Evolutionary conservation across 1,140 invertebrate genomes (phyloP), one percentile per base, ranked within the genome.

Genomic region (Kradibia gibbosae): DNA sequence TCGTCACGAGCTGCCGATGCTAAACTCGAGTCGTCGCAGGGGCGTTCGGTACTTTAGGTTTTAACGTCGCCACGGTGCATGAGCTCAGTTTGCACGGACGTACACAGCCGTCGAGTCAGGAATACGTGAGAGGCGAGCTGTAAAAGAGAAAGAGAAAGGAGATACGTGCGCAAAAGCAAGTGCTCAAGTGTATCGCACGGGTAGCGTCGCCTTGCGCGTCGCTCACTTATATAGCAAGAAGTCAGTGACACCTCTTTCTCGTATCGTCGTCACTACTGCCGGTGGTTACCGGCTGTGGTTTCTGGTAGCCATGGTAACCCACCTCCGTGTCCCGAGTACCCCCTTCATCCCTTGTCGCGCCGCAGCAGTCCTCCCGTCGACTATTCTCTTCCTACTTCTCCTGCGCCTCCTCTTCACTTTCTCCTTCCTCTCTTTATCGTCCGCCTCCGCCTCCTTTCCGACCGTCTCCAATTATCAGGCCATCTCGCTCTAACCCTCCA

Each of bases 221-320:
- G 42, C 60, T 10, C 50, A 60, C 74, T 70, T 77, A 53, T 72
- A 39, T 70, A 78, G 83, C 73, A 72, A 88, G 89, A 87, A 91
- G 90, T 91, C 90, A 91, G 89, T 90, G 90, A 91, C 90, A 91
- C 90, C 89, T 90, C 87, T 71, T 36, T 75, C 80, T 90, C 86
- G 86, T 87, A 90, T 90, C 88, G 34, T 42, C 62, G 28, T 81
- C 60, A 4, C 20, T 67, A 13, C 74, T 36, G 65, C 85, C 85
- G 86, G n/a, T 62, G 55, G 74, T 88, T 55, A 39, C 15, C 88
- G 86, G 83, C 82, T 83, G 83, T 80, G 83, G 88, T 86, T 88
- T 89, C 89, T 87, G 85, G 89, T 90, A 90, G 86, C 85, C 89
- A 91, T 91, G 88, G 90, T 85, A 90, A 91, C 89, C 86, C 86